phyloP scores from a whole-genome alignment of 2,113 vertebrate genomes.

The Tringa solitaria region DNA sequence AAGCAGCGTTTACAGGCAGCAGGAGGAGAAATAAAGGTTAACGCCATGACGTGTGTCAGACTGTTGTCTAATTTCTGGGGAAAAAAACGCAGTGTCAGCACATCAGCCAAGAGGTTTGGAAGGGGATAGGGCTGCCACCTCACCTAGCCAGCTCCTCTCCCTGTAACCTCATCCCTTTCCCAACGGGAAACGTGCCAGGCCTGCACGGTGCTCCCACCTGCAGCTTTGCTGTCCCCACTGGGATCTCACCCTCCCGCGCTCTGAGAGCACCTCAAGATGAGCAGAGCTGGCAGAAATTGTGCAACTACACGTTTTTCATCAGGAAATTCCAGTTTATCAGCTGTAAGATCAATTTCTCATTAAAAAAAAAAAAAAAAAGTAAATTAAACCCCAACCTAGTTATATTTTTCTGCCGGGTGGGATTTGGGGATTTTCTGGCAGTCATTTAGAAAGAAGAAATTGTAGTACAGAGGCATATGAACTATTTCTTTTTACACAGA shows the following conservation, averaged over 20 bases:
- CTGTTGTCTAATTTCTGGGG: not conserved
- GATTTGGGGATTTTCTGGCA: not conserved
- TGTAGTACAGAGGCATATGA: not conserved
- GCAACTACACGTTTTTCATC: rapidly evolving
- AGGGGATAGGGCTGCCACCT: not conserved
- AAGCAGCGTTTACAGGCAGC: not conserved
- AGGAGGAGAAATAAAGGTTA: not conserved
- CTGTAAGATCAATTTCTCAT: not conserved
- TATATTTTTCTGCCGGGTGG: not conserved
- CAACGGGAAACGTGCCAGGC: rapidly evolving
- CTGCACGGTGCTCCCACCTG: not conserved
- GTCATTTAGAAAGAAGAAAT: not conserved
- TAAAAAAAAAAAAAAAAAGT: not conserved
- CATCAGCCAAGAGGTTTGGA: not conserved
- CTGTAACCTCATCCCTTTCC: not conserved
- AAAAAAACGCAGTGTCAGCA: rapidly evolving
- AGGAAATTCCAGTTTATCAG: not conserved
- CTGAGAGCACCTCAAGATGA: not conserved
- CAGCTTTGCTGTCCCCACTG: not conserved
- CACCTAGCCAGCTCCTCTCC: not conserved
- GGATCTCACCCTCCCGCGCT: rapidly evolving
- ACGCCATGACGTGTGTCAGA: rapidly evolving
- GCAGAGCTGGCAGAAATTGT: not conserved
- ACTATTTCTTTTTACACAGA: not conserved
- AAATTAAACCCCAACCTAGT: not conserved